Base-by-base conservation (phyloP, 2,797 vertebrate species). In the Heliangelus exortis region DNA sequence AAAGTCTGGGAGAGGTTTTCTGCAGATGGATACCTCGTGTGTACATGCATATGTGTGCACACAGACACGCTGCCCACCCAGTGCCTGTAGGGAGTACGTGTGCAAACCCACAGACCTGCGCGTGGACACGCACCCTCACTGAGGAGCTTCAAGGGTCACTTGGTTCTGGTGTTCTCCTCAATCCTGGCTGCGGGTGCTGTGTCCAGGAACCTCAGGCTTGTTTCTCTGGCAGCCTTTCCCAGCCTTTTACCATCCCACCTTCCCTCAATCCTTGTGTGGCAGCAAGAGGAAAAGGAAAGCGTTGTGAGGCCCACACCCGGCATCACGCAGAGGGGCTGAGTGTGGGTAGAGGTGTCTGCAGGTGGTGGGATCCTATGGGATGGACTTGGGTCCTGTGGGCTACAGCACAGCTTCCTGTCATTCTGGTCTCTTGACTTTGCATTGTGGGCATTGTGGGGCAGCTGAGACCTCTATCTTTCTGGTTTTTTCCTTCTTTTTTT, bases 141-240 rank as follows among this genome's bases (percentile, higher is more conserved):
- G 54, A 21, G 53, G 18, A 71, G 68, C 67, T 65, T 62, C 67
- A 63, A 67, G 54, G 84, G 28, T 29, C 61, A 17, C 68, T 77
- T 53, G 53, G 31, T 92, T 77, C 65, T 57, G 39, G 26, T 28
- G 21, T 63, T 79, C 90, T 80, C 89, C 50, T 81, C 3, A 3
- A 14, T 74, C 45, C 20, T 29, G 34, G 41, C n/a, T 68, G 17
- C 0, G 1, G 51, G 57, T 45, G 50, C 75, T 51, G 61, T 75
- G 87, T 80, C 89, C 89, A 75, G 71, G 59, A 90, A 23, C 74
- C 66, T 83, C 50, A 19, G 63, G 28, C 71, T 94, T 90, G 91
- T 91, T 95, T 92, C 94, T 93, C 66, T 85, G 88, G 90, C 50
- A 93, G 81, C 87, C 87, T 47, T 78, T 92, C 41, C 78, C 80